Base-by-base conservation (phyloP, 1,140 invertebrate species). In the Brachionus calyciflorus region DNA sequence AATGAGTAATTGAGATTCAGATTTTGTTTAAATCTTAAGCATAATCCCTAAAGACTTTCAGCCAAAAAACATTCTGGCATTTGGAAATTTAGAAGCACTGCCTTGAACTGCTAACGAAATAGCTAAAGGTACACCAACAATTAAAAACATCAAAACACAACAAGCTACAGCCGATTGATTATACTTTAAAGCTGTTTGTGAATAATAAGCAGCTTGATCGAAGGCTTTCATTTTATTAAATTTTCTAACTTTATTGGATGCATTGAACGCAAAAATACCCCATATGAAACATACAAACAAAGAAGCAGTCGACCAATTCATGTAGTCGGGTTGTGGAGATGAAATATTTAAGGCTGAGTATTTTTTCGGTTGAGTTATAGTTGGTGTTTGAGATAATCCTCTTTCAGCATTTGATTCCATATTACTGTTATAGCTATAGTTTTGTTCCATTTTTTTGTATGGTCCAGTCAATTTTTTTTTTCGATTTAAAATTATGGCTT, bases 51-150 rank as follows among this genome's bases (percentile, higher is more conserved):
- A n/a, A n/a, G n/a, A n/a, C 33, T 37, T 37, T 73, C 51, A 73
- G 12, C 69, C 69, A 73, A 73, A 73, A 21, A 51, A 73, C 44
- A 73, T 49, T 49, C 46, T 55, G 3, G 69, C 46, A 55, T 73
- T 49, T 26, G 69, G 69, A 17, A 73, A 73, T 55, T 73, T 73
- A 4, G 69, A 21, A 5, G 30, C 19, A 21, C 33, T 51, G 49
- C 69, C 69, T 55, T 73, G 69, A 3, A 73, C 69, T 17, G 69
- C 69, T 9, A 73, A 73, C 19, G 69, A 48, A 55, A 73, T 55
- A 0, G 51, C 33, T n/a, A 73, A 49, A 28, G 69, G 69, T 19
- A 73, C 69, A 19, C 69, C 69, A 14, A 49, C 12, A 51, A 73
- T 49, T 19, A 49, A 37, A 40, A 73, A 40, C 46, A 49, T 40